Evolutionary conservation across 2,888 invertebrate genomes (phyloP).

Genomic region (Blomia tropicalis): DNA sequence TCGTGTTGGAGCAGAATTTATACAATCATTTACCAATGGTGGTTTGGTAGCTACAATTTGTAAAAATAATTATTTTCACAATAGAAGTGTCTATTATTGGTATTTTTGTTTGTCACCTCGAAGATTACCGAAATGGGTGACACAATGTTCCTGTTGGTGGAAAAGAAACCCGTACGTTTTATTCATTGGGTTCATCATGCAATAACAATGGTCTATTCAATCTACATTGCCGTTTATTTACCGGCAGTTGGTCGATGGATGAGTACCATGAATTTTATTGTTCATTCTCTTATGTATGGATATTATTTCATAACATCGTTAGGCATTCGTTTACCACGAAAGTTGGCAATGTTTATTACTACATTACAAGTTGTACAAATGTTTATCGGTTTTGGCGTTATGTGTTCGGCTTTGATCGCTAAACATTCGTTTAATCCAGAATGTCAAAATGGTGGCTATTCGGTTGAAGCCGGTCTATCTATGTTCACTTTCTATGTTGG

Average conservation of each 20-base stretch:
- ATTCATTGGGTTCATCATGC: conserved; percentile 10
- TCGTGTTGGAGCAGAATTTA: background rate
- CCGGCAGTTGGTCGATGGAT: conserved; percentile 16
- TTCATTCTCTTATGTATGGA: conserved; percentile 10
- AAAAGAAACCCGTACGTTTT: background rate
- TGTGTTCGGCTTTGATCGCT: background rate
- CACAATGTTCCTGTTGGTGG: background rate
- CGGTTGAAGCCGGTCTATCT: background rate
- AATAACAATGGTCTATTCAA: conserved; percentile 8
- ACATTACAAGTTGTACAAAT: background rate
- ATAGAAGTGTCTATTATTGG: conserved; percentile 5
- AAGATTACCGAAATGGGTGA: conserved; percentile 11
- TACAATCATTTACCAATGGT: background rate
- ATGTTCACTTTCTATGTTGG: background rate
- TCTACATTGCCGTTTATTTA: conserved; percentile 9
- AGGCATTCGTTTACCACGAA: background rate
- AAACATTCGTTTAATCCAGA: background rate
- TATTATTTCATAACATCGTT: background rate
- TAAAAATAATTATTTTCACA: background rate
- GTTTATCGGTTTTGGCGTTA: background rate
- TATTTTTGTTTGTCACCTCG: conserved; percentile 10
- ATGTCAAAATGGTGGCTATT: conserved; percentile 7
- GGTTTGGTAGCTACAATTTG: background rate
- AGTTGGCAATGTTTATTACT: background rate
- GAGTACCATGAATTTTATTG: background rate